Conservation (phyloP, 2,797 vertebrate species). For the Neopelma chrysocephalum region DNA sequence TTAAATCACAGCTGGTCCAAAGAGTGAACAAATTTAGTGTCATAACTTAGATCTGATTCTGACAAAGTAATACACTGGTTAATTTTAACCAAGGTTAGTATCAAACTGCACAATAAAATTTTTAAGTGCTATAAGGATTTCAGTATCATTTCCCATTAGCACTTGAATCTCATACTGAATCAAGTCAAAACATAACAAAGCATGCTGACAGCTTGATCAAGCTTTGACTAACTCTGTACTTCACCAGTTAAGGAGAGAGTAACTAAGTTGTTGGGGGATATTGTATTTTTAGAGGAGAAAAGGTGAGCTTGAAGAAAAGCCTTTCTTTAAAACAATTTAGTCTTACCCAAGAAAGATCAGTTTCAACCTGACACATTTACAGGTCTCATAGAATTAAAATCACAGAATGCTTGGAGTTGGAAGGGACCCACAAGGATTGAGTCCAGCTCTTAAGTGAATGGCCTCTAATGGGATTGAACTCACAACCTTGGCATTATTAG, state of each 20-base stretch:
- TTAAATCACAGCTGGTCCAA: slow-evolving; percentile 51
- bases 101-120: slow-evolving; percentile 43
- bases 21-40: slow-evolving; percentile 55
- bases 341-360: neutral
- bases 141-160: slow-evolving; percentile 26
- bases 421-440: neutral
- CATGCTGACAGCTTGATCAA: neutral
- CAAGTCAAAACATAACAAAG: neutral
- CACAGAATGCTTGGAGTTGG: neutral
- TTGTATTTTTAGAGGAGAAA: neutral
- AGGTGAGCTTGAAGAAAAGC: slow-evolving; percentile 33
- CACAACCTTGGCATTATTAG: neutral
- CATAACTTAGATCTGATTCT: slow-evolving; percentile 41
- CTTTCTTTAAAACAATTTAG: slow-evolving; percentile 40
- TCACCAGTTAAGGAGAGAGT: neutral
- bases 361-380: neutral
- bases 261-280: neutral
- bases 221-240: neutral
- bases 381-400: neutral
- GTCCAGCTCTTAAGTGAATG: neutral
- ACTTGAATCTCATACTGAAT: neutral
- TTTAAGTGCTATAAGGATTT: slow-evolving; percentile 56
- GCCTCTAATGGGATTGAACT: neutral
- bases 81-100: slow-evolving; percentile 47
- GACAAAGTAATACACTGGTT: slow-evolving; percentile 46